Conservation (phyloP, 2,797 vertebrate species). For the Chaetophractus vellerosus region DNA sequence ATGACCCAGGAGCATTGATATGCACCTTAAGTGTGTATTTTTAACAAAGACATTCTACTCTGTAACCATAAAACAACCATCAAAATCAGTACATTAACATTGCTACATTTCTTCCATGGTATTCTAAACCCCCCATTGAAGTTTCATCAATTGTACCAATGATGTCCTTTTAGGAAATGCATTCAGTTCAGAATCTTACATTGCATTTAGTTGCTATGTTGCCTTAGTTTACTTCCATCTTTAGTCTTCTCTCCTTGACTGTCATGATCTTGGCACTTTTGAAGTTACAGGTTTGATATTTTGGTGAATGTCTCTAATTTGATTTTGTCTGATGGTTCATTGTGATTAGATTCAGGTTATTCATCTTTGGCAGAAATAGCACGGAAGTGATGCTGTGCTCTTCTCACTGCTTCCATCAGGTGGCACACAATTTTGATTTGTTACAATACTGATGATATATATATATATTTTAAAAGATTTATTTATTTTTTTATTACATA, state of each 20-base stretch:
- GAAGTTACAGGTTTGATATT: background rate
- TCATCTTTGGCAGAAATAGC: background rate
- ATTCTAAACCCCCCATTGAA: background rate
- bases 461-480: too few relatives aligned
- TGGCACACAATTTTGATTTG: background rate
- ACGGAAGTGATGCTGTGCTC: background rate
- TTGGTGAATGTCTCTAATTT: background rate
- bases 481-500: too few relatives aligned
- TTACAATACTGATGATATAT: background rate
- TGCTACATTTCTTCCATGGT: background rate
- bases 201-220: background rate
- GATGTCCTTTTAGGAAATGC: background rate
- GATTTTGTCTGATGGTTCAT: conserved; percentile 18
- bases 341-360: background rate
- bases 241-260: conserved; percentile 25
- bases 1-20: background rate
- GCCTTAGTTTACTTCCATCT: background rate
- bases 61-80: background rate
- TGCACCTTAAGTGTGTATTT: background rate
- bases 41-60: background rate
- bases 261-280: background rate
- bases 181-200: background rate
- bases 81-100: background rate
- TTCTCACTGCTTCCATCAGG: background rate
- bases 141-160: background rate